phyloP scores from a whole-genome alignment of 1,140 invertebrate genomes.

The Camponotus vicinus region DNA sequence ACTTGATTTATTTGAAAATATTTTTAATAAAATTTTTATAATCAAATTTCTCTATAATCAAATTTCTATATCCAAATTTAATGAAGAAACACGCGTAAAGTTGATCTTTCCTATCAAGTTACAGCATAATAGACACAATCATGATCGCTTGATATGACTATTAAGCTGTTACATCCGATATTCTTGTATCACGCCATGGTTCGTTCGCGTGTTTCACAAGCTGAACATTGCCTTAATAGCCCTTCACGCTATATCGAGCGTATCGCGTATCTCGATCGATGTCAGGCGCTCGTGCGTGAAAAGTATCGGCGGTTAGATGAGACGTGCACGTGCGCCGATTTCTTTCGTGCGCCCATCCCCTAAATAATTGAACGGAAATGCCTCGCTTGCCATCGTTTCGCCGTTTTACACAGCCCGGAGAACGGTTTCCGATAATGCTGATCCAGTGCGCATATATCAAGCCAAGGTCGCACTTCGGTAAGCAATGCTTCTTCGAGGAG shows the following conservation, averaged over 20 bases:
- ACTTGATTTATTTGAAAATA: constrained; percentile 2
- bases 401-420: not conserved
- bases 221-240: constrained; percentile 53
- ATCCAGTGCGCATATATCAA: constrained; percentile 89
- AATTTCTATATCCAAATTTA: not conserved
- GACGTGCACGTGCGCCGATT: constrained; percentile 25
- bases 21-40: not conserved
- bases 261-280: constrained; percentile 38
- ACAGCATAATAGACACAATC: not conserved
- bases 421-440: constrained; percentile 84
- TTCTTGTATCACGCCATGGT: constrained; percentile 16
- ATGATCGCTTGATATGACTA: not conserved
- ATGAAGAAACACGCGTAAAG: not conserved
- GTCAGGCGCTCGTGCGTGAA: constrained; percentile 46
- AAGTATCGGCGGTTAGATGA: constrained; percentile 48
- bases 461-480: constrained; percentile 89
- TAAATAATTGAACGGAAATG: constrained; percentile 41
- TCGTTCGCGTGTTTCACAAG: constrained; percentile 44
- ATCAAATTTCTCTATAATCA: not conserved
- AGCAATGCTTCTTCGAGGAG: constrained; percentile 91
- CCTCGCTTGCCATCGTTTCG: constrained; percentile 5
- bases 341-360: not conserved
- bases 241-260: constrained; percentile 52
- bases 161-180: constrained; percentile 24
- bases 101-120: not conserved